Evolutionary conservation across 2,888 invertebrate species (phyloP), one percentile per base, ranked within the genome.

Genomic region (Palloptera scutellata): DNA sequence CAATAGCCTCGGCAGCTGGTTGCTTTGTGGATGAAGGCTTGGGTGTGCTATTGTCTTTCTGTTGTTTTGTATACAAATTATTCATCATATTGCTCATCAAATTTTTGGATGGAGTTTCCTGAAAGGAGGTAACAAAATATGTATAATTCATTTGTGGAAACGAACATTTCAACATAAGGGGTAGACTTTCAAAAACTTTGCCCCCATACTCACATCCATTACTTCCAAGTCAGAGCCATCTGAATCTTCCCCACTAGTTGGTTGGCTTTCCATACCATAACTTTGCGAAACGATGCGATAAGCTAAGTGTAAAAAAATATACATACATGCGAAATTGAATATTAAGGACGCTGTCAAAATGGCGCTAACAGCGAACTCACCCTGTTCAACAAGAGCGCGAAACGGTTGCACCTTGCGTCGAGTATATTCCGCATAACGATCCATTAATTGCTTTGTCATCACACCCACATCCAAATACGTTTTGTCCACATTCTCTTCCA

Each of bases 341-440:
- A 17, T 6, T 4, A 4, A 30, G 6, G 30, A 30, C 41, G 20
- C 15, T 17, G n/a, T 15, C 48, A 55, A 19, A 5, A 55, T 40
- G n/a, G n/a, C 20, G 20, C 6, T 55, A 17, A 17, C 8, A n/a
- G 42, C 12, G 17, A 30, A 70, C 73, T 69, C 78, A 87, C 86
- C 86, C 79, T 87, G 89, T 79, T 91, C 91, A n/a, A 95, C 94
- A 81, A 91, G 86, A 67, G 89, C 88, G 79, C 91, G 88, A 83
- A 96, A 95, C n/a, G 92, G 91, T 66, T 87, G 89, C 70, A 91
- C 88, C 85, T 95, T 95, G 78, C 92, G 91, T 78, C 91, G 90
- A 67, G 89, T 88, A 86, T 96, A 96, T 79, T 96, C 95, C 65
- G 90, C 87, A 79, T 89, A 90, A 76, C 89, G 89, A 77, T 88